phyloP scores from a whole-genome alignment of 2,113 vertebrate genomes.

The Nyctibius bracteatus region DNA sequence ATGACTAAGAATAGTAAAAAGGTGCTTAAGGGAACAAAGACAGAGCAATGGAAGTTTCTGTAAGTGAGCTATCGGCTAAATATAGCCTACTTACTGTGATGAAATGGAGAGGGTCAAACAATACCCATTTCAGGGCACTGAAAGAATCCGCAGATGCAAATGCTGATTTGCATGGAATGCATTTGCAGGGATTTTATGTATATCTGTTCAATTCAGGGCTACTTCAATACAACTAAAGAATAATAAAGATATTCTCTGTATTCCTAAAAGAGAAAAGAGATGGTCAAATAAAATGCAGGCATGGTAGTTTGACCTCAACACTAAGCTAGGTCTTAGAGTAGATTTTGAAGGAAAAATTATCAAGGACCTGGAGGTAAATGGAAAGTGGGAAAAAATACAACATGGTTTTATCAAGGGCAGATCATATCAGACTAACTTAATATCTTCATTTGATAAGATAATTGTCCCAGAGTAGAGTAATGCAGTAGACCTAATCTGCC shows the following conservation, averaged over 20 bases:
- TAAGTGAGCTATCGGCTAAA: neutral
- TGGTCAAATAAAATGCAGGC: neutral
- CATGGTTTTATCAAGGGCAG: conserved; percentile 30
- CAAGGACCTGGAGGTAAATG: neutral
- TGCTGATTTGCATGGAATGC: neutral
- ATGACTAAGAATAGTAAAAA: neutral
- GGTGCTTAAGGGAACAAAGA: neutral
- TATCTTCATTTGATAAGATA: conserved; percentile 49
- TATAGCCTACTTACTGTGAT: neutral
- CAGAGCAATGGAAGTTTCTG: neutral
- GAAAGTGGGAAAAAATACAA: neutral
- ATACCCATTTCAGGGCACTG: neutral
- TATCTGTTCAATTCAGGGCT: neutral
- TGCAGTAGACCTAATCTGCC: conserved; percentile 28
- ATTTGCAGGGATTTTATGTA: neutral
- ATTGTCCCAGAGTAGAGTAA: conserved; percentile 34
- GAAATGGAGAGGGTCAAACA: neutral
- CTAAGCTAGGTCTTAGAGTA: neutral
- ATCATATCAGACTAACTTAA: conserved; percentile 48
- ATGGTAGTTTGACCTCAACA: conserved; percentile 4
- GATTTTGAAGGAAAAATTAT: neutral
- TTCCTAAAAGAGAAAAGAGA: neutral
- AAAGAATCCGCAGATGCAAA: neutral
- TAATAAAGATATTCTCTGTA: neutral
- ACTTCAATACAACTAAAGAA: neutral